Conservation (phyloP, 2,797 vertebrate species). For the Gymnocypris eckloni region DNA sequence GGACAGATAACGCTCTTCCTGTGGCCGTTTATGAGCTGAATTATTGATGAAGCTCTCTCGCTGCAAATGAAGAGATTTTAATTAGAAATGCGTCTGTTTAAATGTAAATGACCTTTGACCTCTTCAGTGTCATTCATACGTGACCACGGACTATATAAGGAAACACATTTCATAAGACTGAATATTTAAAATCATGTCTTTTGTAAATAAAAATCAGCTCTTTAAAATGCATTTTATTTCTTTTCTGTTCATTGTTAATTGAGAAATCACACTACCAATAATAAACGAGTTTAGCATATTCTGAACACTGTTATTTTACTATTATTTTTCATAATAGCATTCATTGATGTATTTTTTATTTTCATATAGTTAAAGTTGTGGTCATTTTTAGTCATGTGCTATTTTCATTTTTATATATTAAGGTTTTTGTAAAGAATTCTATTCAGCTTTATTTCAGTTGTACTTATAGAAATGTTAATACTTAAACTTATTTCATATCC, state of each 20-base stretch:
- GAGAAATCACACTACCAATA: not conserved
- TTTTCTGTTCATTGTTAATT: too few species aligned
- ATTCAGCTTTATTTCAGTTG: too few species aligned
- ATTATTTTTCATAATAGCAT: not conserved
- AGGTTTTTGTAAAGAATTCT: too few species aligned
- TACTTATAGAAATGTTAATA: too few species aligned
- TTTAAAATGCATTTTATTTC: not conserved
- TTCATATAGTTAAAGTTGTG: too few species aligned
- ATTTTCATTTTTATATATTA: too few species aligned
- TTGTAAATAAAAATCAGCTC: not conserved
- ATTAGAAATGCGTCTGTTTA: not conserved
- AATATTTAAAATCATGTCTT: not conserved
- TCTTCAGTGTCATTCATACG: not conserved
- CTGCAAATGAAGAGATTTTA: conserved; percentile 17
- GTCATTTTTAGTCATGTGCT: too few species aligned
- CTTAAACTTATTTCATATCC: too few species aligned
- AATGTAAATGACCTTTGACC: not conserved
- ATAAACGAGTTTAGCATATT: not conserved
- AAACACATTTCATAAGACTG: not conserved
- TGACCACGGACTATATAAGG: not conserved
- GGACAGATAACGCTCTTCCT: conserved; percentile 31
- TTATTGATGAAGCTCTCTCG: conserved; percentile 35
- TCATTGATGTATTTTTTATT: too few species aligned
- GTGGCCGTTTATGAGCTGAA: conserved; percentile 12
- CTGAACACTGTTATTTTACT: not conserved